phyloP scores from a whole-genome alignment of 2,797 vertebrate genomes.

The Echeneis naucrates region DNA sequence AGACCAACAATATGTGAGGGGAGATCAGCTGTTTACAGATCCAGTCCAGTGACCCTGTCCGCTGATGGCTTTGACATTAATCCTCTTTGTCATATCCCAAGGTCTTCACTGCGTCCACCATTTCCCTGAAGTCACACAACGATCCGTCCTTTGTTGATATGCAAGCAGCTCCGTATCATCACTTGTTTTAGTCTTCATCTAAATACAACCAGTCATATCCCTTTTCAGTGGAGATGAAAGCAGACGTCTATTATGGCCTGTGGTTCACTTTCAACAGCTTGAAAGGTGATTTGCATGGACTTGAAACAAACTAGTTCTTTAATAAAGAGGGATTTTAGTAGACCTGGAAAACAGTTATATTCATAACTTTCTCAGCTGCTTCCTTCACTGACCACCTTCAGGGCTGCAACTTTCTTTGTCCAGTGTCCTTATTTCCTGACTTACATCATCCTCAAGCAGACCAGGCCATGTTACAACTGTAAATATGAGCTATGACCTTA shows the following conservation, averaged over 20 bases:
- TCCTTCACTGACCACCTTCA: slow-evolving; percentile 29
- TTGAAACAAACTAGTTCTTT: slow-evolving; percentile 5
- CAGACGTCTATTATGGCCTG: background rate
- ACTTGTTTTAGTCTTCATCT: background rate
- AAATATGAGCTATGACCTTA: slow-evolving; percentile 36
- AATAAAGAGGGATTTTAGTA: background rate
- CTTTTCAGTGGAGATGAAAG: background rate
- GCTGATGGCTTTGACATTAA: slow-evolving; percentile 61
- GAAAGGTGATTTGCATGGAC: background rate
- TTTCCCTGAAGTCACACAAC: slow-evolving; percentile 37
- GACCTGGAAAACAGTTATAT: slow-evolving; percentile 6
- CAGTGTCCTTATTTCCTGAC: slow-evolving; percentile 44
- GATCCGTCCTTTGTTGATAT: slow-evolving; percentile 31
- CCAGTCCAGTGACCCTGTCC: slow-evolving; percentile 56
- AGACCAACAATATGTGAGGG: background rate
- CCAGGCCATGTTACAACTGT: slow-evolving; percentile 21
- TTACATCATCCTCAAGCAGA: slow-evolving; percentile 45
- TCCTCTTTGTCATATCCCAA: slow-evolving; percentile 75
- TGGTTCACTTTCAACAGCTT: background rate
- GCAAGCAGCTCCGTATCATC: slow-evolving; percentile 25
- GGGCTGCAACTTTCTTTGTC: slow-evolving; percentile 45
- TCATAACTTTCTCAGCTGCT: slow-evolving; percentile 36
- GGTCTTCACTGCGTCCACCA: slow-evolving; percentile 35
- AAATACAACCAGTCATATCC: background rate
- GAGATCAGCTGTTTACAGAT: slow-evolving; percentile 53